Conservation (phyloP, 2,113 vertebrate genomes). For the Xiphias gladius region DNA sequence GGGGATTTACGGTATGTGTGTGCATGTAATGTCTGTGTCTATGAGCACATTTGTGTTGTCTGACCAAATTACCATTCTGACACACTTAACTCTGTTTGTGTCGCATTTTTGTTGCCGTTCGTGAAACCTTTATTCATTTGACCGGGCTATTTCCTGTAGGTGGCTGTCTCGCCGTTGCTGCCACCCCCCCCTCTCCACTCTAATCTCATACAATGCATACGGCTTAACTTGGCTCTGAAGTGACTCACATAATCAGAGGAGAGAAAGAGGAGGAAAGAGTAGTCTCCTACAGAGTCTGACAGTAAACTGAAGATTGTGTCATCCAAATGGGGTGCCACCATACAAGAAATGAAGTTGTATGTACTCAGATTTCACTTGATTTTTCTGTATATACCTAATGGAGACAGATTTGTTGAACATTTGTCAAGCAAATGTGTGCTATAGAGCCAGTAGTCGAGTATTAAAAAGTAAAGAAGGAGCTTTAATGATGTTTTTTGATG, state of each 20-base stretch:
- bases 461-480: constrained; percentile 22
- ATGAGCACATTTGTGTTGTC: constrained; percentile 8
- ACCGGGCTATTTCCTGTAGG: constrained; percentile 23
- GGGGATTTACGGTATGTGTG: constrained; percentile 58
- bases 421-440: constrained; percentile 11
- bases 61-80: constrained; percentile 24
- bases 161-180: not conserved
- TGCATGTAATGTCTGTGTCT: constrained; percentile 10
- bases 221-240: constrained; percentile 48
- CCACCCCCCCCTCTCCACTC: constrained; percentile 12
- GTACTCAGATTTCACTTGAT: constrained; percentile 58
- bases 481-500: constrained; percentile 48
- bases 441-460: not conserved
- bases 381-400: constrained; percentile 22
- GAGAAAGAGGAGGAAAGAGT: constrained; percentile 46
- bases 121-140: constrained; percentile 12
- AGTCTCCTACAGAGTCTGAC: constrained; percentile 40
- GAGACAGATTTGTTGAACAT: constrained; percentile 9
- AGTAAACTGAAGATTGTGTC: constrained; percentile 34
- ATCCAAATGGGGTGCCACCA: constrained; percentile 65
- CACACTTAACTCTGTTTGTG: constrained; percentile 17
- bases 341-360: constrained; percentile 68
- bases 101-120: constrained; percentile 1
- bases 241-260: constrained; percentile 45
- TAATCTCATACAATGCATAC: constrained; percentile 66